Evolutionary conservation across 35 echinoderm and acorn worm species (phyloP).

Genomic region (Ptychodera flava): DNA sequence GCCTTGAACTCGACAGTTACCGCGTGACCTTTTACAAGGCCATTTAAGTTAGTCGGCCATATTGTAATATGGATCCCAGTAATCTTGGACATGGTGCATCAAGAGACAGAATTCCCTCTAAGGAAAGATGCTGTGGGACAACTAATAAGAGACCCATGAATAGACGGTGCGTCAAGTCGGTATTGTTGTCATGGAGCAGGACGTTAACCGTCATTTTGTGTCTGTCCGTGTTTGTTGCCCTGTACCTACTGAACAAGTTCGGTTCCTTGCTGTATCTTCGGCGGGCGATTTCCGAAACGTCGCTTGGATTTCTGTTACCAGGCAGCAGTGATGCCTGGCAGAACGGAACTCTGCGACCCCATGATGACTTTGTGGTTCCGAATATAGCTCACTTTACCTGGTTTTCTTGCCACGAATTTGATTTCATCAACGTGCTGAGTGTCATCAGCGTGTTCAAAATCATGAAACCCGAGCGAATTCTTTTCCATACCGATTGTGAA

Average conservation of each 20-base stretch:
- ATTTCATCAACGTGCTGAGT: background rate
- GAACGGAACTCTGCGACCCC: background rate
- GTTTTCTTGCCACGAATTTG: background rate
- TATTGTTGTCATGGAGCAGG: no score
- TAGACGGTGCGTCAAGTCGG: no score
- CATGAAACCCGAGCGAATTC: background rate
- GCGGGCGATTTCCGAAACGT: background rate
- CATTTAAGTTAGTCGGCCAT: no score
- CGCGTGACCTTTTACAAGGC: no score
- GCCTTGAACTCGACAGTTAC: no score
- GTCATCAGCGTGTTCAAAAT: background rate
- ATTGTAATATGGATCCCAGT: no score
- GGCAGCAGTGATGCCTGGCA: background rate
- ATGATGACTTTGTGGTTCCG: background rate
- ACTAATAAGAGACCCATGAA: no score
- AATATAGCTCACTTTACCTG: background rate
- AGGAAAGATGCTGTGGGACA: no score
- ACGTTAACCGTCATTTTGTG: no score
- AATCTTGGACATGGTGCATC: no score
- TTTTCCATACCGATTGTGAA: background rate
- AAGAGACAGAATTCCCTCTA: no score
- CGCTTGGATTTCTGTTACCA: background rate
- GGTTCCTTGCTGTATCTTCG: background rate
- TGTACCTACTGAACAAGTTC: background rate
- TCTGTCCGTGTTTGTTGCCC: no score